Conservation (phyloP, 2,113 vertebrate species). For the Malaclemys terrapin region DNA sequence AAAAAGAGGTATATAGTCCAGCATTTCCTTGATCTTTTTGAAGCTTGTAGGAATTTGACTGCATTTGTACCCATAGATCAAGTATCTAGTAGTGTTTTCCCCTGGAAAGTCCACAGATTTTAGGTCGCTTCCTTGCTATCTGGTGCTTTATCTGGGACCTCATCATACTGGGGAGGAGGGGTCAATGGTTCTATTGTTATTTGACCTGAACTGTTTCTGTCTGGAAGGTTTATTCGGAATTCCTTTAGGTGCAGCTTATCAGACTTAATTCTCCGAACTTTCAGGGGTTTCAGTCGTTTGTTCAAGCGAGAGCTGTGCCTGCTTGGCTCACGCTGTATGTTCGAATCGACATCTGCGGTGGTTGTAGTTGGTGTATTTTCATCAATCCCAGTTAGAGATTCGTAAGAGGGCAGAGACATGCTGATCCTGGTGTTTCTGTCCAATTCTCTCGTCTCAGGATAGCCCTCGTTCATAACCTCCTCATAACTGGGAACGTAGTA, state of each 20-base stretch:
- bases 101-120: accelerated
- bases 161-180: conserved; percentile 93
- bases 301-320: conserved; percentile 79
- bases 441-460: conserved; percentile 52
- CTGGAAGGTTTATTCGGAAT: conserved; percentile 75
- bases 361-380: background rate
- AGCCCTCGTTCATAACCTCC: conserved; percentile 87
- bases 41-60: background rate
- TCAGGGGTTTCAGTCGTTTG: conserved; percentile 88
- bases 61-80: background rate
- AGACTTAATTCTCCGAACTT: conserved; percentile 92
- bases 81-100: background rate
- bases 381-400: conserved; percentile 85
- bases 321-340: background rate
- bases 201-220: conserved; percentile 60
- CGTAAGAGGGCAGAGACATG: conserved; percentile 92
- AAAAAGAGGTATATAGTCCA: accelerated
- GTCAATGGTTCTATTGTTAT: conserved; percentile 92
- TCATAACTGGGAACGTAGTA: conserved; percentile 93
- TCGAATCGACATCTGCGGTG: accelerated
- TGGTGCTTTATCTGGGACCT: conserved; percentile 72
- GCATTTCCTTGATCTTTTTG: background rate
- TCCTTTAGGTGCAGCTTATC: conserved; percentile 92
- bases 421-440: conserved; percentile 80
- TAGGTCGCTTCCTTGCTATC: conserved; percentile 66